phyloP scores from a whole-genome alignment of 2,797 vertebrate species.

The Chaetodon trifasciatus region DNA sequence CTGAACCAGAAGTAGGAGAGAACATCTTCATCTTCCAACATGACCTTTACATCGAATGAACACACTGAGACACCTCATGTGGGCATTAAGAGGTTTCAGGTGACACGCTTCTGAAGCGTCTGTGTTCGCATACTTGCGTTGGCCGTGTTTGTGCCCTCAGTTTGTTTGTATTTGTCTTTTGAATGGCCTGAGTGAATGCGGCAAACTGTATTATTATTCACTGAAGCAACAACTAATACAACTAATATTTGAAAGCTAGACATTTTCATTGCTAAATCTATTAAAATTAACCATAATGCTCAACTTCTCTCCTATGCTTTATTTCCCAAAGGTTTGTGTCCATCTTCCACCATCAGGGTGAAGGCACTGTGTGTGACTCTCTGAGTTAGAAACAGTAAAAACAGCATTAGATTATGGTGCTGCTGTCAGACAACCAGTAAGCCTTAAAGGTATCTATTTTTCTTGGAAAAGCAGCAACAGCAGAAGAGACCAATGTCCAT shows the following conservation, averaged over 20 bases:
- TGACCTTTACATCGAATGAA: no score
- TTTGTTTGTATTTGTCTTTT: not conserved
- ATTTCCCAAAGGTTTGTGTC: not conserved
- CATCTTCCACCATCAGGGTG: not conserved
- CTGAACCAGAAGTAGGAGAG: slow-evolving; percentile 98
- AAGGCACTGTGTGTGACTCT: no score
- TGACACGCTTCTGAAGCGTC: no score
- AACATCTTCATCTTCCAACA: slow-evolving; percentile 86
- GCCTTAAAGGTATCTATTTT: no score
- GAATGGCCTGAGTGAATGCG: no score
- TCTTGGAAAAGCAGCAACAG: no score
- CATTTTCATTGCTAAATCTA: not conserved
- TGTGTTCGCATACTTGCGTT: not conserved
- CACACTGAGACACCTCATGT: no score
- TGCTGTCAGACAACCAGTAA: not conserved
- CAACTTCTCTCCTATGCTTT: not conserved
- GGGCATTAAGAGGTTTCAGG: no score
- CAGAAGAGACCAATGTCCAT: not conserved
- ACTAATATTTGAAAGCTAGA: not conserved
- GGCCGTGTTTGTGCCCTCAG: not conserved
- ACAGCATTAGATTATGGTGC: no score
- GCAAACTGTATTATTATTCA: not conserved
- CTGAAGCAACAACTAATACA: not conserved
- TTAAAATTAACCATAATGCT: not conserved
- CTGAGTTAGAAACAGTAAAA: no score